Evolutionary conservation across 53 echinoderm and acorn worm genomes (phyloP).

Genomic region (Hippasteria phrygiana): DNA sequence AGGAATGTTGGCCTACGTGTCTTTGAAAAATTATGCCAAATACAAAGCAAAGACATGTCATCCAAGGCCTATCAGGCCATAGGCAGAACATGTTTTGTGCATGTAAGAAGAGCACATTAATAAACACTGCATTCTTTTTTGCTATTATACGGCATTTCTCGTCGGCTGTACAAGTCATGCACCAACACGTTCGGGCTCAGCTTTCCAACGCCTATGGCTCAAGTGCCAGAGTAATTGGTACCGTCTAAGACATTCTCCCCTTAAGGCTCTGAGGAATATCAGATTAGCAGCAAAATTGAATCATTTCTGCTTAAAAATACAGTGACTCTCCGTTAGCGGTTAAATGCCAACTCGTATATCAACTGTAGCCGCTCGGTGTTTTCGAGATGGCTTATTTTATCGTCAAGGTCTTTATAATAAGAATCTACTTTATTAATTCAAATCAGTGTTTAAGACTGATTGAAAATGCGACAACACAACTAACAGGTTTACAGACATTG

Average conservation of each 20-base stretch:
- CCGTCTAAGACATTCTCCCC: slow-evolving; percentile 34
- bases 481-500: background rate
- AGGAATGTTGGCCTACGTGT: background rate
- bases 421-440: background rate
- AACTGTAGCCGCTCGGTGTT: background rate
- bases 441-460: background rate
- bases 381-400: background rate
- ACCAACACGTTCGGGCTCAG: slow-evolving; percentile 24
- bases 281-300: slow-evolving; percentile 30
- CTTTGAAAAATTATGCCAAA: background rate
- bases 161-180: slow-evolving; percentile 6
- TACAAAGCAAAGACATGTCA: background rate
- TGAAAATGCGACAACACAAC: background rate
- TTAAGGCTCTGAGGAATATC: slow-evolving; percentile 23
- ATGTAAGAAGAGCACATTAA: slow-evolving; percentile 21
- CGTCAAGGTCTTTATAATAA: background rate
- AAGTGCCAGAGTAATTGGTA: slow-evolving; percentile 23
- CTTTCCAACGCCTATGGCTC: background rate
- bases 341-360: slow-evolving; percentile 16
- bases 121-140: background rate
- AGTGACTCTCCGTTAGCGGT: background rate
- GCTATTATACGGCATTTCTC: background rate
- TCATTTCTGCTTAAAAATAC: slow-evolving; percentile 46
- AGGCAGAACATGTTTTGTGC: slow-evolving; percentile 1
- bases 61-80: background rate